Percentiles rank a stretch among this genome's conserved stretches.
These are phyloP conservation scores for Heterochromis multidens DNA, from an alignment of 2,113 vertebrate species.

Conservation along the genomic window DNA sequence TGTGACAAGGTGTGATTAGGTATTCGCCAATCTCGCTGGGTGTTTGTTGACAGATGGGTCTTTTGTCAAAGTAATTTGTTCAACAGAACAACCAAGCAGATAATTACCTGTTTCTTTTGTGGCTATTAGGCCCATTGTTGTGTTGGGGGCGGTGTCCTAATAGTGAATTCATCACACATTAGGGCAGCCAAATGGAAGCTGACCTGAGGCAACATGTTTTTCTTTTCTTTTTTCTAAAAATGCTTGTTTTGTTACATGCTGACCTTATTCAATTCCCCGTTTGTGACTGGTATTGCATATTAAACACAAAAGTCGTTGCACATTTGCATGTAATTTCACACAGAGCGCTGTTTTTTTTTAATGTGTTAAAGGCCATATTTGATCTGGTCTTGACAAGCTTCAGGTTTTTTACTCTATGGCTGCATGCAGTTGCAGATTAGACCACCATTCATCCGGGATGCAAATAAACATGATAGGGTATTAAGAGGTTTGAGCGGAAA, in stretches of 20 bases:
- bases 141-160: conserved; percentile 26
- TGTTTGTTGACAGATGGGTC: conserved; percentile 75
- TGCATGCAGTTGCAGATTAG: conserved; percentile 47
- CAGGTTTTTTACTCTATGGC: neutral
- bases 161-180: conserved; percentile 36
- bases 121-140: conserved; percentile 51
- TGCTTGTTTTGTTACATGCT: neutral
- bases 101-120: conserved; percentile 62
- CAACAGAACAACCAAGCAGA: conserved; percentile 69
- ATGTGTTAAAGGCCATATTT: neutral
- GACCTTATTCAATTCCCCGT: neutral
- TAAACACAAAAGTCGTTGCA: neutral
- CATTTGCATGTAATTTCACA: neutral
- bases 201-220: conserved; percentile 27
- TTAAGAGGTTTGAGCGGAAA: conserved; percentile 49
- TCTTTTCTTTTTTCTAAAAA: neutral
- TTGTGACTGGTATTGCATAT: neutral
- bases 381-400: neutral
- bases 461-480: conserved; percentile 60
- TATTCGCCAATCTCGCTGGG: conserved; percentile 32
- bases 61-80: conserved; percentile 71
- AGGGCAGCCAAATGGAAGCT: neutral
- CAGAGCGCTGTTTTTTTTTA: neutral
- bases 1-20: conserved; percentile 75
- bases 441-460: conserved; percentile 33